Evolutionary conservation across 2,113 vertebrate species (phyloP), one percentile per base, ranked within the genome.

Genomic region (Tachuris rubrigastra): DNA sequence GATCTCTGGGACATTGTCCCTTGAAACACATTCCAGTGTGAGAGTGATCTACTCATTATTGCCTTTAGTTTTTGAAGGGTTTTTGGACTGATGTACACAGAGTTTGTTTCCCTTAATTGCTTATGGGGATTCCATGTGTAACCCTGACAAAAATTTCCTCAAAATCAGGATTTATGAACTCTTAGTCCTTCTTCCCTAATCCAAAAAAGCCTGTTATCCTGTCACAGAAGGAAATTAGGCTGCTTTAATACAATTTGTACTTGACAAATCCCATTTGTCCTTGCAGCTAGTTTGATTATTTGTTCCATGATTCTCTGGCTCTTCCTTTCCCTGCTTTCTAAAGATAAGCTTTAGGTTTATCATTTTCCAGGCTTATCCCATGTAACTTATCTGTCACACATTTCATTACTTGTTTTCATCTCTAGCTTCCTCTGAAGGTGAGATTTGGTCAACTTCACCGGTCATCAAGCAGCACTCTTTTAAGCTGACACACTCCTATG

Each of bases 191-290:
- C 63, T 92, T 77, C 35, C 42, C 50, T 88, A 93, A 85, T 73
- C 79, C 71, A 85, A 68, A 88, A 88, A 83, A 58, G 47, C 39
- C 75, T 80, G n/a, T 86, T 94, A 90, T 47, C 33, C 79, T 88
- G 75, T 93, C 88, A 88, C 17, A 92, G 68, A 92, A 90, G 59
- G 79, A 94, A 95, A 97, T 88, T 86, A 92, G 82, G 15, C 67
- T 83, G 67, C 44, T 80, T 93, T 94, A 93, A 93, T 86, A 85
- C 37, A 93, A 90, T 93, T 96, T 96, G 71, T 96, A 80, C 88
- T 92, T 93, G 92, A 96, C 90, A 94, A 93, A 95, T 96, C 79
- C 75, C 87, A 88, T 95, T 96, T 96, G 90, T 93, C 88, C 92
- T 90, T 97, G 92, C 69, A 86, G 83, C 42, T 88, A 53, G 28